Evolutionary conservation across 1,140 invertebrate species (phyloP).

Genomic region (Drosophila tristis): DNA sequence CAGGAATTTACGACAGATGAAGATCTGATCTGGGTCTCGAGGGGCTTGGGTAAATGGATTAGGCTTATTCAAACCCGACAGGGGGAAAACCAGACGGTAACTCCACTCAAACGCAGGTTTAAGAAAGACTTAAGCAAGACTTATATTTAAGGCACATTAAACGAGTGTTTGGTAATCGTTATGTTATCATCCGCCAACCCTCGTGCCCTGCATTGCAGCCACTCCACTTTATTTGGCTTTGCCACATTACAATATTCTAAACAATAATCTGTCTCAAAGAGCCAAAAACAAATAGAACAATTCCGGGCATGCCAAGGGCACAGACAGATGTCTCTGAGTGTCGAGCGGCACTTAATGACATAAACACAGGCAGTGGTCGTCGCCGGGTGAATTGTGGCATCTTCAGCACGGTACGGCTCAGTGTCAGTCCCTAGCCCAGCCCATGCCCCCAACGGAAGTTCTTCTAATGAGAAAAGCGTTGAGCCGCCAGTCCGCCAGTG

Average conservation of each 20-base stretch:
- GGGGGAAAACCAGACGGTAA: too few species aligned
- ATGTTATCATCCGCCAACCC: slow-evolving; percentile 1
- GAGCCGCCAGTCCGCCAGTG: slow-evolving; percentile 41
- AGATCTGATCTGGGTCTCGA: too few species aligned
- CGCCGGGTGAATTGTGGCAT: slow-evolving; percentile 21
- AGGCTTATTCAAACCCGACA: too few species aligned
- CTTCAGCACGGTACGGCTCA: slow-evolving; percentile 3
- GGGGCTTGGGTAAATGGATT: too few species aligned
- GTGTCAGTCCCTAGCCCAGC: background rate
- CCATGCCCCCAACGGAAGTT: slow-evolving; percentile 56
- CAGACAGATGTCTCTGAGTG: slow-evolving; percentile 29
- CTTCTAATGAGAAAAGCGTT: slow-evolving; percentile 67
- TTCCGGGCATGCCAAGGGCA: slow-evolving; percentile 27
- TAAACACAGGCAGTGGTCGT: slow-evolving; percentile 45
- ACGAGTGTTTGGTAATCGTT: too few species aligned
- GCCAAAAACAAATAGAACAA: slow-evolving; percentile 44
- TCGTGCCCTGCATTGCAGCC: background rate
- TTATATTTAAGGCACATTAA: too few species aligned
- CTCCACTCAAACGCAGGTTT: too few species aligned
- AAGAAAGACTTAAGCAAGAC: too few species aligned
- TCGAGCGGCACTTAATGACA: slow-evolving; percentile 68
- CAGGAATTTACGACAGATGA: too few species aligned
- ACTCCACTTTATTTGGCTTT: slow-evolving; percentile 36
- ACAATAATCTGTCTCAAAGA: slow-evolving; percentile 46
- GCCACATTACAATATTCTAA: slow-evolving; percentile 57